Evolutionary conservation across 2,888 invertebrate species (phyloP), one percentile per base, ranked within the genome.

Genomic region (Cerastis rubricosa): DNA sequence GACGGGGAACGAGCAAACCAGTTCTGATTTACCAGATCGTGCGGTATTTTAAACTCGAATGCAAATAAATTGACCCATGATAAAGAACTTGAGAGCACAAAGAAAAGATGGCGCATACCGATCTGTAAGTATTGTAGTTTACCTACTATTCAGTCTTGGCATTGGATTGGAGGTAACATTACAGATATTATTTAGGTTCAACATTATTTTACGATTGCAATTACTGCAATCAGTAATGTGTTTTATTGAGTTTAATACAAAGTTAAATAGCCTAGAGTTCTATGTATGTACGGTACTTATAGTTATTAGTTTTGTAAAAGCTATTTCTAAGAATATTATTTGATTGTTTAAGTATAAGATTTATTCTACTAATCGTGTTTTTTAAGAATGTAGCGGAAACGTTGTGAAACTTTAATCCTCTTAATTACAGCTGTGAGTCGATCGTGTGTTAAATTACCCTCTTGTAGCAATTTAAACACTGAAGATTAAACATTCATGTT

Each of bases 1-100:
- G 89, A 92, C 92, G 91, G 92, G 91, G 91, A 92, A 92, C 92
- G 88, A 89, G 85, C 84, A 94, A 96, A 96, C 96, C 95, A 90
- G 96, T 96, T 95, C 94, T 94, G 94, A 94, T 95, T 96, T 95
- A 95, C 94, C 94, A 95, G 94, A 94, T 95, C 95, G 95, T 94
- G 95, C 90, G 91, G 94, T 94, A 95, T 95, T 95, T 95, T 94
- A 95, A 94, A 94, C 92, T 92, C 88, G 92, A 95, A 95, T 95
- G 94, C 93, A 95, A 94, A 95, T 95, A 94, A 92, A 93, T 93
- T 93, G 91, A 90, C 86, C 92, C 92, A 91, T 94, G 94, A 94
- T 94, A 94, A 93, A 93, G 94, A 93, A 94, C 94, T 94, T 93
- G 92, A 93, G 91, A 90, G 89, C 89, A 93, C 91, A 94, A 94